Evolutionary conservation across 2,888 invertebrate species (phyloP).

Genomic region (Endotricha flammealis): DNA sequence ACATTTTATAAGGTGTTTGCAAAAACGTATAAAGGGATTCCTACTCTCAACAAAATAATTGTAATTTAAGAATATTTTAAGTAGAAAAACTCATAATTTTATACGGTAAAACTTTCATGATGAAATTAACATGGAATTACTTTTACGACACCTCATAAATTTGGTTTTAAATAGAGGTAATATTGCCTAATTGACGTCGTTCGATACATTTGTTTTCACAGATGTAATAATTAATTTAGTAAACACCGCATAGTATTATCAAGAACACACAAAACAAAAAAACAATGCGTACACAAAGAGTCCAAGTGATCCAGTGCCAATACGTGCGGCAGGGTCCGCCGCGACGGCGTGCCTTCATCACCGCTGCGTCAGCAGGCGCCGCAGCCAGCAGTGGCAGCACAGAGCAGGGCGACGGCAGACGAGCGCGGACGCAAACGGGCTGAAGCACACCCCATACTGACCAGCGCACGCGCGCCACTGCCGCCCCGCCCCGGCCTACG

Average conservation of each 20-base stretch:
- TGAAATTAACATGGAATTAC: too few species aligned
- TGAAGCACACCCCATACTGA: slow-evolving; percentile 67
- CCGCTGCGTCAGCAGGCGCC: slow-evolving; percentile 25
- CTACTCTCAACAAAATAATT: too few species aligned
- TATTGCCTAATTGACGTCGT: too few species aligned
- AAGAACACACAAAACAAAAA: slow-evolving; percentile 33
- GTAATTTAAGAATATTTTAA: too few species aligned
- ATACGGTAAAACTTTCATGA: too few species aligned
- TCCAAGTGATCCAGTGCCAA: slow-evolving; percentile 54
- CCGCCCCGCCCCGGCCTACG: slow-evolving; percentile 22
- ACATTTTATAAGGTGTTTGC: too few species aligned
- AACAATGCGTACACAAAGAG: slow-evolving; percentile 64
- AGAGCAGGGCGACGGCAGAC: slow-evolving; percentile 1
- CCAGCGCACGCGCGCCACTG: slow-evolving; percentile 49
- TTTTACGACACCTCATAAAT: too few species aligned
- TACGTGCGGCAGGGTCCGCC: slow-evolving; percentile 25
- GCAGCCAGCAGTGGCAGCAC: too few species aligned
- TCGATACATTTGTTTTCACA: neutral
- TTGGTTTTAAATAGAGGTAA: too few species aligned
- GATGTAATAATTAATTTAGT: neutral
- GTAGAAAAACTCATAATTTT: too few species aligned
- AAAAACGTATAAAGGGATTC: too few species aligned
- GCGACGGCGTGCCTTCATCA: slow-evolving; percentile 33
- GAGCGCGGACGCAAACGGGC: slow-evolving; percentile 30
- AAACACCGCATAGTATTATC: neutral